Percentiles rank a stretch among this genome's conserved stretches.
Evolutionary conservation across 2,797 vertebrate genomes (phyloP).

Genomic region (Mallotus villosus): DNA sequence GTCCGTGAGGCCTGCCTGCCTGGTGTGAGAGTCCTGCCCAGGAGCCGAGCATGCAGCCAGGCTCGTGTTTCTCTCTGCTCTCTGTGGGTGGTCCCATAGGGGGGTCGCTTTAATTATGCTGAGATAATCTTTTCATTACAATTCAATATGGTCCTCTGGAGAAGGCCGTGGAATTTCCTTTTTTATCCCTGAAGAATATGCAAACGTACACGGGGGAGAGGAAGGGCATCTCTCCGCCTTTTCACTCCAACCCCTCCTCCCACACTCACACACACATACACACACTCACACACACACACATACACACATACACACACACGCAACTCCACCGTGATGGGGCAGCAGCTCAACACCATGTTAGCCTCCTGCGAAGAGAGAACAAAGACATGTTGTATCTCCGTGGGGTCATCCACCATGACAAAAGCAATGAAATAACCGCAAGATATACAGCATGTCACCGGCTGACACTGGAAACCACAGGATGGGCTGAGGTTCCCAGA

Average conservation of each 20-base stretch:
- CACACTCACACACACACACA: background rate
- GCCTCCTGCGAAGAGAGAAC: background rate
- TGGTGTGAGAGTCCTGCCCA: constrained; percentile 36
- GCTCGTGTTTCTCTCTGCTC: constrained; percentile 45
- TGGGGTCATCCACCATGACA: background rate
- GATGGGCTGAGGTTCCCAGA: background rate
- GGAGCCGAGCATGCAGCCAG: constrained; percentile 46
- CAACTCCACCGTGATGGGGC: background rate
- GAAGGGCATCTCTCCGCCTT: constrained; percentile 1
- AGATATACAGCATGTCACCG: background rate
- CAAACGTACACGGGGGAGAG: constrained; percentile 32
- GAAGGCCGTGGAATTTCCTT: constrained; percentile 38
- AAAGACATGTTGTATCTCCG: background rate
- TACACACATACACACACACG: background rate
- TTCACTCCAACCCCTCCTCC: background rate
- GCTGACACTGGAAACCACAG: background rate
- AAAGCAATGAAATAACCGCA: background rate
- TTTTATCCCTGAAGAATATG: constrained; percentile 22
- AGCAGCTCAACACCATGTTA: background rate
- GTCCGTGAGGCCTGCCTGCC: constrained; percentile 15
- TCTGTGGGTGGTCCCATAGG: constrained; percentile 66
- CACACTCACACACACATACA: background rate
- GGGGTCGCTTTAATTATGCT: constrained; percentile 51
- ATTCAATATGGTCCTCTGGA: constrained; percentile 51
- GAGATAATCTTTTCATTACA: constrained; percentile 65